A percentile compares a stretch with the other conserved stretches of the same genome.
phyloP scores from a whole-genome alignment of 2,113 vertebrate species.

The Pardalotus punctatus region DNA sequence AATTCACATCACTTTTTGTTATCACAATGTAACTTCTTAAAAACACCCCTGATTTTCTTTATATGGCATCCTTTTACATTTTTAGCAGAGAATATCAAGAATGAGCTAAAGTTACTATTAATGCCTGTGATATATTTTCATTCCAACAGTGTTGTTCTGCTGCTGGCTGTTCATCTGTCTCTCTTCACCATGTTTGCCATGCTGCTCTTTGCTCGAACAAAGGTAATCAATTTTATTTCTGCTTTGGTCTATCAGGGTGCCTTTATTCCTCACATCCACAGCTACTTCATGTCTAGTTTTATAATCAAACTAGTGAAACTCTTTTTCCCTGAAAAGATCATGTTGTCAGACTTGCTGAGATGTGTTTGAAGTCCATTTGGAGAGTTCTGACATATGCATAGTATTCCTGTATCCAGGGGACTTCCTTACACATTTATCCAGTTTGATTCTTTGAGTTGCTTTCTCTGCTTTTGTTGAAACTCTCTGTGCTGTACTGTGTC shows the following conservation, averaged over 20 bases:
- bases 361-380: not conserved
- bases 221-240: conserved; percentile 69
- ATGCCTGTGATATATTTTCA: not conserved
- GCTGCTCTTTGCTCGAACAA: conserved; percentile 87
- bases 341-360: not conserved
- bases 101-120: not conserved
- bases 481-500: not conserved
- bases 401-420: not conserved
- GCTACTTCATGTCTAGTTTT: not conserved
- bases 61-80: not conserved
- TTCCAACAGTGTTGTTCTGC: conserved; percentile 83
- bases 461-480: not conserved
- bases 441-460: not conserved
- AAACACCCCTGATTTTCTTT: not conserved
- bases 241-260: not conserved
- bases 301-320: not conserved
- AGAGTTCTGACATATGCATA: not conserved
- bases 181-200: conserved; percentile 94
- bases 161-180: conserved; percentile 87
- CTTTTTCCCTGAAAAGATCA: not conserved
- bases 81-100: not conserved
- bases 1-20: not conserved
- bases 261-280: not conserved
- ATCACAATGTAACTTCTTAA: not conserved
- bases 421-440: not conserved